A percentile compares a stretch with the other conserved stretches of the same genome.
phyloP scores from a whole-genome alignment of 2,113 vertebrate genomes.

The Bungarus multicinctus region DNA sequence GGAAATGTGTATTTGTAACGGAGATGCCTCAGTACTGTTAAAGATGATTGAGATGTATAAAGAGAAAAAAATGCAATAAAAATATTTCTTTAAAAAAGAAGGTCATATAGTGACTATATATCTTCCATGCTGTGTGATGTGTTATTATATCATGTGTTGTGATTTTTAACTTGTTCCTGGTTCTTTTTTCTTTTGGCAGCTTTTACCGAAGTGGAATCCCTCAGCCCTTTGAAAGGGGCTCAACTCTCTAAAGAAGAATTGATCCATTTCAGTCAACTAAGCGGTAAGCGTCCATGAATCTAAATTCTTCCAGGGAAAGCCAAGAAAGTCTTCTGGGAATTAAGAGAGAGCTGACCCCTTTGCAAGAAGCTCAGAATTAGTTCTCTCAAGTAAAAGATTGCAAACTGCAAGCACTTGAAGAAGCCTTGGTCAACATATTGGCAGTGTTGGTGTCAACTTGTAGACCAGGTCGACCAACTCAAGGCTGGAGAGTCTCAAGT shows the following conservation, averaged over 20 bases:
- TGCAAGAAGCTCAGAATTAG: not conserved
- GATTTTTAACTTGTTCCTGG: not conserved
- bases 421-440: not conserved
- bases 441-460: not conserved
- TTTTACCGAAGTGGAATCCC: constrained; percentile 80
- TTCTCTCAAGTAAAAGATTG: not conserved
- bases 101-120: not conserved
- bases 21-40: too few relatives aligned
- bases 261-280: constrained; percentile 82
- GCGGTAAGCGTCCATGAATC: constrained; percentile 72
- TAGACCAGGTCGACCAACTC: not conserved
- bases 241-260: constrained; percentile 84
- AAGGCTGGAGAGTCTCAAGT: not conserved
- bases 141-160: not conserved
- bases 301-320: too few relatives aligned
- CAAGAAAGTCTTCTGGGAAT: not conserved
- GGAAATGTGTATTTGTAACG: too few relatives aligned
- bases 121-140: not conserved
- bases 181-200: constrained; percentile 66
- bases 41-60: too few relatives aligned
- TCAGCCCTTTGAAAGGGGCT: constrained; percentile 80
- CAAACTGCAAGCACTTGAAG: not conserved
- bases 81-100: not conserved
- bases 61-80: too few relatives aligned
- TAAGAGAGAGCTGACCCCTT: not conserved